Conservation (phyloP, 37 sponge, comb jelly and placozoan genomes). For the Chondrosia reniformis region DNA sequence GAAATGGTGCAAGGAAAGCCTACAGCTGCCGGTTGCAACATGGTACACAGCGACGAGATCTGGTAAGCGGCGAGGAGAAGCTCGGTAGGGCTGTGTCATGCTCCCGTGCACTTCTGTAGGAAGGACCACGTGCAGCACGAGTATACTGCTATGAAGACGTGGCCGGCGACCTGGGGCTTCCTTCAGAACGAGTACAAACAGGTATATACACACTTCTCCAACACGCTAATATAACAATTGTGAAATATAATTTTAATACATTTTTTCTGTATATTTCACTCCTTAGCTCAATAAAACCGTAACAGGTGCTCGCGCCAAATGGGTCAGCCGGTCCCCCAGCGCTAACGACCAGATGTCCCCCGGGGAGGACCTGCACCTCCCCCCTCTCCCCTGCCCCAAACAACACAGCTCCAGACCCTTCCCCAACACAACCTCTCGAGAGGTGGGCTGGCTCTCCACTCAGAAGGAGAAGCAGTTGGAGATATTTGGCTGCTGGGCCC, state of each 20-base stretch:
- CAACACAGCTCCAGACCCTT: slow-evolving; percentile 50
- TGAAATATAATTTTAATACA: neutral
- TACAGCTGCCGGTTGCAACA: slow-evolving; percentile 26
- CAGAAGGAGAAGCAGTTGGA: slow-evolving; percentile 41
- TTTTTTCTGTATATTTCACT: neutral
- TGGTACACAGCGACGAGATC: slow-evolving; percentile 51
- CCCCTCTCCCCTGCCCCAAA: slow-evolving; percentile 43
- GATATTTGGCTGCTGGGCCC: slow-evolving; percentile 63
- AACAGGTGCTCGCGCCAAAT: neutral
- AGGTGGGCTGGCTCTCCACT: slow-evolving; percentile 76
- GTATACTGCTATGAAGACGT: slow-evolving; percentile 27
- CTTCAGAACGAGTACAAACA: slow-evolving; percentile 42
- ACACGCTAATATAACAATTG: neutral
- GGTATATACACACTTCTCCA: slow-evolving; percentile 19
- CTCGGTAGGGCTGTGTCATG: neutral
- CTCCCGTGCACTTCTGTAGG: slow-evolving; percentile 39
- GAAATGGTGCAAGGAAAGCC: slow-evolving; percentile 16
- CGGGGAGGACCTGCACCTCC: slow-evolving; percentile 51
- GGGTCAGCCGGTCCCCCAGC: neutral
- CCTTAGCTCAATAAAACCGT: neutral
- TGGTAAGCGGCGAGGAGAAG: slow-evolving; percentile 40
- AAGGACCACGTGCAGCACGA: slow-evolving; percentile 76
- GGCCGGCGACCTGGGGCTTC: slow-evolving; percentile 78
- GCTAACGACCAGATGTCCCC: neutral
- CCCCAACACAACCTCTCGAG: slow-evolving; percentile 52